Percentiles rank a stretch among this genome's conserved stretches.
phyloP scores from a whole-genome alignment of 2,113 vertebrate species.

The Xenotilapia leptura region DNA sequence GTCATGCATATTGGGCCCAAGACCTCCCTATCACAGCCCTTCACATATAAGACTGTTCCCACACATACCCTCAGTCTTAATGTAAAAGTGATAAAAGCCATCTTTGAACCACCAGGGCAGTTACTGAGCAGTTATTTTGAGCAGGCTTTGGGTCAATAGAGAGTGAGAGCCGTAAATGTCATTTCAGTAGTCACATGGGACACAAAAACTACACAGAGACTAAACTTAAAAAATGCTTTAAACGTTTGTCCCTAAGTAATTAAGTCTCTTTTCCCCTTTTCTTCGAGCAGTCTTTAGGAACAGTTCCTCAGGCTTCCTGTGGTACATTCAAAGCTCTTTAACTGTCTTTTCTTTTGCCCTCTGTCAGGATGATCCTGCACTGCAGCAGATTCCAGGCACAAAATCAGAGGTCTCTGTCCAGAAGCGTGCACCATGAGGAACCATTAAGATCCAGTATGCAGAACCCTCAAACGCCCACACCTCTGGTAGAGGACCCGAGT shows the following conservation, averaged over 20 bases:
- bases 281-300: background rate
- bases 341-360: background rate
- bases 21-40: background rate
- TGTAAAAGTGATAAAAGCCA: background rate
- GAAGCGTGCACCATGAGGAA: background rate
- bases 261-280: background rate
- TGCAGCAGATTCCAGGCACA: background rate
- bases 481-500: background rate
- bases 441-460: background rate
- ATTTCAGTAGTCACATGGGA: background rate
- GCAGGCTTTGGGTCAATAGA: background rate
- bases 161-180: background rate
- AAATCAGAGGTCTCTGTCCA: background rate
- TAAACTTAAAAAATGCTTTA: background rate
- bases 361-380: background rate
- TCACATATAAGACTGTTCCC: background rate
- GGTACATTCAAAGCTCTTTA: background rate
- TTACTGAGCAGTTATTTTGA: background rate
- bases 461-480: background rate
- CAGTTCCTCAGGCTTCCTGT: background rate
- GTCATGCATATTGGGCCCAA: background rate
- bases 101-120: background rate
- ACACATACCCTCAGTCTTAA: background rate
- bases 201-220: background rate
- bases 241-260: background rate